Evolutionary conservation across 1,140 invertebrate genomes (phyloP).

Genomic region (Pectinophora gossypiella): DNA sequence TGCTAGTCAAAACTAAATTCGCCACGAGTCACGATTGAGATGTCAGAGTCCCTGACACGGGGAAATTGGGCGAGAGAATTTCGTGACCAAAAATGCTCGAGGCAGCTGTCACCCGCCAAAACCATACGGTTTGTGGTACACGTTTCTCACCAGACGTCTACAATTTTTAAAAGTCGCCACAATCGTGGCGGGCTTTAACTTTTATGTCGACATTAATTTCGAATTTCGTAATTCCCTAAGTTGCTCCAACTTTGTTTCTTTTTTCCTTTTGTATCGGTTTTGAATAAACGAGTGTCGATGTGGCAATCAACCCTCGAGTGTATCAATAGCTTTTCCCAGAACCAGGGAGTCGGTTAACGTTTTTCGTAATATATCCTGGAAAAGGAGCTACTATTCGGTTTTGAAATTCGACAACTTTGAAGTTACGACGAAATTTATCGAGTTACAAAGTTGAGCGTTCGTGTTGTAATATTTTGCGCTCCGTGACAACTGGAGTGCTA

Average conservation of each 20-base stretch:
- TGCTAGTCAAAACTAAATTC: neutral
- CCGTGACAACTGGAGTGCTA: conserved; percentile 15
- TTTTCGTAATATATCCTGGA: too few relatives aligned
- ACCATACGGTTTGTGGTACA: conserved; percentile 39
- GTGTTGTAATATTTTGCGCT: conserved; percentile 33
- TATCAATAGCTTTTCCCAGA: too few relatives aligned
- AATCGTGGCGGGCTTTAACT: conserved; percentile 29
- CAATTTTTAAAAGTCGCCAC: conserved; percentile 29
- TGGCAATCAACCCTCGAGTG: too few relatives aligned
- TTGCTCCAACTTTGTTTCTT: too few relatives aligned
- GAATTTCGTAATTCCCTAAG: too few relatives aligned
- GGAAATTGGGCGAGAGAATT: conserved; percentile 56
- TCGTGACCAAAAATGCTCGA: conserved; percentile 42
- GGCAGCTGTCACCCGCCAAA: conserved; percentile 44
- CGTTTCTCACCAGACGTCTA: conserved; percentile 42
- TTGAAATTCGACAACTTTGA: conserved; percentile 11
- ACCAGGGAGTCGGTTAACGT: too few relatives aligned
- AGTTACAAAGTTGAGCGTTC: conserved; percentile 29
- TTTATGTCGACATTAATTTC: too few relatives aligned
- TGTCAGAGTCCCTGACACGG: conserved; percentile 50
- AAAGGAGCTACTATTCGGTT: neutral
- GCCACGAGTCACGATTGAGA: conserved; percentile 39
- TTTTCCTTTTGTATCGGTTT: too few relatives aligned
- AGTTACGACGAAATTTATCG: conserved; percentile 29
- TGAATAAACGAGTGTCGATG: too few relatives aligned